These are phyloP conservation scores for Pteronura brasiliensis DNA, from an alignment of 2,113 vertebrate genomes.

Conservation along the genomic window DNA sequence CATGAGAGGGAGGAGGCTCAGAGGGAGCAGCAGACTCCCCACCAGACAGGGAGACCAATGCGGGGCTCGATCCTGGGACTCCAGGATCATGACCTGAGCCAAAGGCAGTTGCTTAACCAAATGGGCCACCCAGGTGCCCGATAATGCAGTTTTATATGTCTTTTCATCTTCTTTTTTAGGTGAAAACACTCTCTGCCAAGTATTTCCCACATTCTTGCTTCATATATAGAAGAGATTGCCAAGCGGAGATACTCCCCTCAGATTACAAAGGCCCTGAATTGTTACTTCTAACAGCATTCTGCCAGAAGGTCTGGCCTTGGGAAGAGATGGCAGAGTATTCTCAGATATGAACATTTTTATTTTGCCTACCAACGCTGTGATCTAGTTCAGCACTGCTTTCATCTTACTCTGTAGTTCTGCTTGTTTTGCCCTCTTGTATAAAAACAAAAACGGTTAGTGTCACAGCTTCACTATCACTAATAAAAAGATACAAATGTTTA, in stretches of 20 bases:
- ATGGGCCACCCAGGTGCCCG: too few species aligned
- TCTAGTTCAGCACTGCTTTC: constrained; percentile 6
- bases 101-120: too few species aligned
- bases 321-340: background rate
- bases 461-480: constrained; percentile 25
- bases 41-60: too few species aligned
- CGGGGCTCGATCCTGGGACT: too few species aligned
- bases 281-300: background rate
- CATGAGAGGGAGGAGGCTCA: too few species aligned
- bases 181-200: constrained; percentile 32
- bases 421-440: background rate
- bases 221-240: constrained; percentile 10
- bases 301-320: constrained; percentile 38
- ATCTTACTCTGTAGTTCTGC: background rate
- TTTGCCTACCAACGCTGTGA: constrained; percentile 35
- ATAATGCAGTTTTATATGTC: constrained; percentile 13
- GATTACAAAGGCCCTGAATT: background rate
- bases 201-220: constrained; percentile 30
- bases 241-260: background rate
- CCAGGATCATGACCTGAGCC: too few species aligned
- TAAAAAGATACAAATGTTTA: constrained; percentile 16
- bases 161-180: constrained; percentile 8
- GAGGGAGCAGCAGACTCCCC: too few species aligned
- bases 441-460: constrained; percentile 32
- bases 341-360: constrained; percentile 4